Base-by-base conservation (phyloP, 1,140 invertebrate genomes). In the Helicoverpa zea region DNA sequence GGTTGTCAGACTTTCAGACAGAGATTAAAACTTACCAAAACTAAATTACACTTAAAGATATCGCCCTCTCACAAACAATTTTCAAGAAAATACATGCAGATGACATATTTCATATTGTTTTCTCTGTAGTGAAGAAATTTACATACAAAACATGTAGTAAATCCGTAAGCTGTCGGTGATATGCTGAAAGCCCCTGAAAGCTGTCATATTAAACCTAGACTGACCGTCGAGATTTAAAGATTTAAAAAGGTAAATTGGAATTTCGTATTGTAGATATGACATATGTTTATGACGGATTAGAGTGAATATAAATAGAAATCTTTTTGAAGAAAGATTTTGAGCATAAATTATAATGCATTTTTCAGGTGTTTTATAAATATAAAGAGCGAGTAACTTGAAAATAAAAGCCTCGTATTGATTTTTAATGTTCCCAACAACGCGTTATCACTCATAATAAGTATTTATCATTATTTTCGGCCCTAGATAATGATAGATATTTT, bases 81-180 rank as follows among this genome's bases (percentile, higher is more conserved):
- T 68, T 49, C 43, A n/a, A 11, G 43, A 68, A 11, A 49, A 49
- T 18, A 68, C 12, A 49, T 49, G 64, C 43, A 68, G 64, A 10
- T 49, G 43, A 47, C 16, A 49, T 16, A 49, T 18, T 68, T 68
- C 5, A 23, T 68, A 23, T 68, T 68, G 18, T 49, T 23, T 68
- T 13, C 10, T 49, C 64, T 10, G 7, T n/a, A 68, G 16, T 9
- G 18, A 43, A 16, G 43, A 4, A 49, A 68, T 68, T 68, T 68
- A 18, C 64, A 68, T 68, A 13, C 49, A 49, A 68, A 68, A 68
- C 4, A 49, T 43, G 16, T 68, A 10, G 43, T 68, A 68, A 18
- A 49, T 68, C n/a, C 23, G 11, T 30, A 61, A 29, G 58, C 13
- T 29, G 23, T 5, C 11, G 13, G 29, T 11, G 58, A 29, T 61